These are phyloP conservation scores for Heliconius ismenius DNA, from an alignment of 2,888 invertebrate genomes.

Conservation along the genomic window DNA sequence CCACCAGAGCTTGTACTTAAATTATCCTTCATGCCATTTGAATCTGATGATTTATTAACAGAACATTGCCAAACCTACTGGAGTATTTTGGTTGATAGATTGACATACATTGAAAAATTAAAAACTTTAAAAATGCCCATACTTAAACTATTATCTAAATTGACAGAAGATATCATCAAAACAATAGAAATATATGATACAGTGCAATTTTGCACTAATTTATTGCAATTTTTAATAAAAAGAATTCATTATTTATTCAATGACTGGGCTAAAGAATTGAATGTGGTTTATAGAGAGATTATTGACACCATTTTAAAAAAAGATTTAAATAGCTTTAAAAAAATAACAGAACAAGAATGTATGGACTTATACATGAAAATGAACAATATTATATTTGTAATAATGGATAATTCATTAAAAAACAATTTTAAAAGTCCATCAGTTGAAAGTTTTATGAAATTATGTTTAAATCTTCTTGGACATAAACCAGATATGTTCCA, in stretches of 20 bases:
- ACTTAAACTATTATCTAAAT: slow-evolving; percentile 61
- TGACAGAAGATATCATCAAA: slow-evolving; percentile 60
- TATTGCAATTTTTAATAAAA: slow-evolving; percentile 61
- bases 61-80: slow-evolving; percentile 71
- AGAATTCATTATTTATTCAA: slow-evolving; percentile 62
- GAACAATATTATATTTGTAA: slow-evolving; percentile 63
- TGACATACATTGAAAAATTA: slow-evolving; percentile 63
- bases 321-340: slow-evolving; percentile 56
- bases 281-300: slow-evolving; percentile 52
- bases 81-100: slow-evolving; percentile 64
- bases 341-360: slow-evolving; percentile 51
- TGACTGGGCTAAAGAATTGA: slow-evolving; percentile 54
- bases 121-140: slow-evolving; percentile 54
- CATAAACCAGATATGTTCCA: slow-evolving; percentile 59
- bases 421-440: slow-evolving; percentile 52
- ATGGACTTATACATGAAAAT: slow-evolving; percentile 62
- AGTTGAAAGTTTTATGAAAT: slow-evolving; percentile 50
- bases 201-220: slow-evolving; percentile 57
- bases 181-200: slow-evolving; percentile 61
- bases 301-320: slow-evolving; percentile 56
- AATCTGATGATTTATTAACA: slow-evolving; percentile 55
- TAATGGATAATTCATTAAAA: slow-evolving; percentile 62
- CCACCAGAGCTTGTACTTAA: slow-evolving; percentile 67
- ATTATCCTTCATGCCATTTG: slow-evolving; percentile 69
- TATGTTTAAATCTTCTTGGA: slow-evolving; percentile 54